Evolutionary conservation across 2,113 vertebrate species (phyloP), one percentile per base, ranked within the genome.

Genomic region (Vimba vimba): DNA sequence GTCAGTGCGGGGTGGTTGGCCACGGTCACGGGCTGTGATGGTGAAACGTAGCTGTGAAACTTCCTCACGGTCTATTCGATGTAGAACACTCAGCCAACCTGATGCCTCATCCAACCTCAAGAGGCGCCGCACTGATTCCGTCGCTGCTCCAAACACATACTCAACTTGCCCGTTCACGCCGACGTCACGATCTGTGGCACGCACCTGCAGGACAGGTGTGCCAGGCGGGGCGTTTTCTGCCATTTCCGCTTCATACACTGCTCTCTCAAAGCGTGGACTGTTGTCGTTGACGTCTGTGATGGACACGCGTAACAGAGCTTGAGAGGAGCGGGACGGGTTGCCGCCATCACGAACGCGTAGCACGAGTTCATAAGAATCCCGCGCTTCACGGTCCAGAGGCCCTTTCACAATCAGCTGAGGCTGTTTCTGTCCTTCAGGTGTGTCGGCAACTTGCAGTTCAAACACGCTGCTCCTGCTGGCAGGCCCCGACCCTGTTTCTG

Each of bases 341-440:
- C 98, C 98, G 0, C 98, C 98, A 68, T 99, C 98, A 74, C 97
- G 91, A 75, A 98, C 98, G 21, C 96, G 93, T 33, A 99, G 96
- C 87, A 96, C 95, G 59, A 99, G 94, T 87, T 99, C 98, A 6
- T 98, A 99, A 0, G 97, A 97, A 92, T 99, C 98, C 5, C 97
- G 90, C 66, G 94, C 96, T 88, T 99, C 98, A 0, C 98, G 94
- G 68, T 99, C 98, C 93, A 99, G 92, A 0, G 97, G 96, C 79
- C 97, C 97, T 91, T 99, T 99, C 60, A 99, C 97, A n/a, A 99
- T 99, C 86, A 99, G 95, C 93, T 99, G 98, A 4, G 98, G 98
- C 77, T 99, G 97, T 85, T 99, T 99, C 89, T 98, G 97, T 12
- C 98, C 98, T 87, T 99, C 98, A 60, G 97, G 96, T 59, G 97